Evolutionary conservation across 2,797 vertebrate species (phyloP).

Genomic region (Xiphorhynchus erythropygius): DNA sequence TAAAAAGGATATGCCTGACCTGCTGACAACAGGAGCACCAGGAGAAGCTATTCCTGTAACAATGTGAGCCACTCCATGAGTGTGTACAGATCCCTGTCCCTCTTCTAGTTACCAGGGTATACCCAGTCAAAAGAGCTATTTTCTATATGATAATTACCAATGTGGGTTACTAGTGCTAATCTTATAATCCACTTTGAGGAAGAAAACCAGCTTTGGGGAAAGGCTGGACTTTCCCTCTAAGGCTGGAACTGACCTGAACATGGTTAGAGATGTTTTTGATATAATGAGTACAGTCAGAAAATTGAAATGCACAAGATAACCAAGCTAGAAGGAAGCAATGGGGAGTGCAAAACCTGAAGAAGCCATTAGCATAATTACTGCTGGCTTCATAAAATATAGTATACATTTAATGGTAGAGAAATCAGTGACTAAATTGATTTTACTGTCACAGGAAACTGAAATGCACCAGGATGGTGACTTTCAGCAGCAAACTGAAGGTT

Average conservation of each 20-base stretch:
- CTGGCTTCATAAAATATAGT: neutral
- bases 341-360: neutral
- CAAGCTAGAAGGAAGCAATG: neutral
- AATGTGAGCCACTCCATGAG: neutral
- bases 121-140: neutral
- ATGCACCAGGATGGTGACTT: neutral
- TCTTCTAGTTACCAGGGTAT: neutral
- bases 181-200: conserved; percentile 17
- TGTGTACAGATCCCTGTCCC: neutral
- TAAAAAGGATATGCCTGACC: neutral
- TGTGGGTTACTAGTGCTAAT: neutral
- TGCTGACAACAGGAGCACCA: neutral
- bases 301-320: neutral
- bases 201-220: neutral
- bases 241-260: neutral
- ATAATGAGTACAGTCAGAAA: neutral
- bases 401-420: neutral
- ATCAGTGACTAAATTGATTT: neutral
- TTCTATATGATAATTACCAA: neutral
- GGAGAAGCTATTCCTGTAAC: neutral
- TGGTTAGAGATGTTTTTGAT: neutral
- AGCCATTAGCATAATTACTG: neutral
- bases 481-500: neutral
- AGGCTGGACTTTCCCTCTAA: conserved; percentile 1
- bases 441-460: neutral